phyloP scores from a whole-genome alignment of 1,140 invertebrate species.

The Drosophila setifemur region DNA sequence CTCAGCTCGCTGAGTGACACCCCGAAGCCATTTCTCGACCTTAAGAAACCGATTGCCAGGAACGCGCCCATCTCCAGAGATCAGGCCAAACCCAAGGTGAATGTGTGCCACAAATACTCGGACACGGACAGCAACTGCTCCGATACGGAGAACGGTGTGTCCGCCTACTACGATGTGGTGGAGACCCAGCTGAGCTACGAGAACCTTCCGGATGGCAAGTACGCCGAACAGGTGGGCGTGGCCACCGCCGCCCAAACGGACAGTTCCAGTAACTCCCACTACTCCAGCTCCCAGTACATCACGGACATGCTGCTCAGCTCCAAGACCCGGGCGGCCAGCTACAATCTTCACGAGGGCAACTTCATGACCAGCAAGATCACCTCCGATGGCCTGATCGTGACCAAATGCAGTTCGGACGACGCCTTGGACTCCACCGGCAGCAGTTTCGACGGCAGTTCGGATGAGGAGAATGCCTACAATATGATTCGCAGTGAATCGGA shows the following conservation, averaged over 20 bases:
- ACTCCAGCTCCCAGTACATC: constrained; percentile 80
- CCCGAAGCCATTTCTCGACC: constrained; percentile 81
- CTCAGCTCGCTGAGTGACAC: constrained; percentile 63
- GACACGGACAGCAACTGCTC: constrained; percentile 80
- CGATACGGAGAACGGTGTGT: constrained; percentile 78
- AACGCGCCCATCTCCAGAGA: constrained; percentile 85
- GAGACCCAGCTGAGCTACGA: constrained; percentile 81
- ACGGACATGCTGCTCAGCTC: constrained; percentile 80
- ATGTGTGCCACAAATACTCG: constrained; percentile 84
- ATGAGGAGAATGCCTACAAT: constrained; percentile 81
- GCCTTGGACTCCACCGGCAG: constrained; percentile 80
- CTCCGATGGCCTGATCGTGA: constrained; percentile 78
- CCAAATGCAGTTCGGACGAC: constrained; percentile 81
- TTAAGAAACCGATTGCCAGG: constrained; percentile 84
- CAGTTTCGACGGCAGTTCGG: constrained; percentile 82
- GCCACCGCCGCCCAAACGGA: constrained; percentile 41
- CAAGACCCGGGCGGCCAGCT: constrained; percentile 76
- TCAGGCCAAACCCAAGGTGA: constrained; percentile 85
- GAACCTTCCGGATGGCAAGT: constrained; percentile 81
- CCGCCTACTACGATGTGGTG: constrained; percentile 81
- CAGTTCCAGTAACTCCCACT: constrained; percentile 29
- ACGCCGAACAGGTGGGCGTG: constrained; percentile 59
- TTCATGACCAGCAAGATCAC: constrained; percentile 83
- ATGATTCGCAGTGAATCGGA: constrained; percentile 82
- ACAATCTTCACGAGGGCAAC: constrained; percentile 79